Percentiles rank a stretch among this genome's conserved stretches.
phyloP scores from a whole-genome alignment of 2,797 vertebrate species.

The Rhincodon typus region DNA sequence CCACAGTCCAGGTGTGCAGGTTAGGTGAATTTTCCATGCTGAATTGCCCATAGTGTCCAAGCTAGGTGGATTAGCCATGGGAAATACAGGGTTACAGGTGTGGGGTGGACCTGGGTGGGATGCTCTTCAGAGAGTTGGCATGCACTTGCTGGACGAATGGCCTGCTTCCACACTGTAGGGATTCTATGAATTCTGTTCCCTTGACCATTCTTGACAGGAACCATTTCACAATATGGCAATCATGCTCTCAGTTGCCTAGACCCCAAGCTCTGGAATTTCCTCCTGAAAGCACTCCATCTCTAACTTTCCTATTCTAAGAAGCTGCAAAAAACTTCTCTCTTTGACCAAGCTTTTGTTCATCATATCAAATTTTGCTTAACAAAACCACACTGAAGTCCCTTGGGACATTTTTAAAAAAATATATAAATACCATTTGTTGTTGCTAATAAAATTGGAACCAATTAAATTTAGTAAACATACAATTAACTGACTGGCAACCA shows the following conservation, averaged over 20 bases:
- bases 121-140: too few relatives aligned
- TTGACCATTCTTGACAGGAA: background rate
- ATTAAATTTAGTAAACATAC: background rate
- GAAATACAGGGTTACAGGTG: too few relatives aligned
- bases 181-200: background rate
- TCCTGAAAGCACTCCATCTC: background rate
- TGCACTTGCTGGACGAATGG: too few relatives aligned
- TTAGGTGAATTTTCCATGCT: too few relatives aligned
- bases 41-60: too few relatives aligned
- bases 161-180: too few relatives aligned
- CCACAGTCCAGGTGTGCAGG: too few relatives aligned
- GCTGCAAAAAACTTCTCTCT: background rate
- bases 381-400: background rate
- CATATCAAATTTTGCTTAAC: background rate
- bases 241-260: too few relatives aligned
- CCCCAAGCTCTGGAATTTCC: background rate
- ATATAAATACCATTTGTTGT: background rate
- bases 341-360: background rate
- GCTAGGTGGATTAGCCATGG: too few relatives aligned
- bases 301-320: background rate
- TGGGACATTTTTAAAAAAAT: background rate
- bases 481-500: background rate
- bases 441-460: background rate
- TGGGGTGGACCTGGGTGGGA: too few relatives aligned
- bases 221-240: background rate